A percentile compares a stretch with the other conserved stretches of the same genome.
phyloP scores from a whole-genome alignment of 2,888 invertebrate genomes.

The Mesorhabditis spiculigera region DNA sequence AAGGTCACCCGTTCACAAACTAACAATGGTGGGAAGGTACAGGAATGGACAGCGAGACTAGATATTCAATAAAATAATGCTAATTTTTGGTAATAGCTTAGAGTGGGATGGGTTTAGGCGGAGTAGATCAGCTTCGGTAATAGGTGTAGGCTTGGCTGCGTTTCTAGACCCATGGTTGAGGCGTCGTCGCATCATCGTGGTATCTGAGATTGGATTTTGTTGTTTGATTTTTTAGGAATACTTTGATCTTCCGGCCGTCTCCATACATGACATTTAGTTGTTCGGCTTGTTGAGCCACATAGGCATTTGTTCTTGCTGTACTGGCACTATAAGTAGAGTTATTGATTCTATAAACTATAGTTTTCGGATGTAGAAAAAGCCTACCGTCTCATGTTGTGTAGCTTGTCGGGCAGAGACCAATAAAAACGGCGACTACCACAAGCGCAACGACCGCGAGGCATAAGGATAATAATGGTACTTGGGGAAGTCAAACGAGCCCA shows the following conservation, averaged over 20 bases:
- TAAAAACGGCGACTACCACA: constrained; percentile 51
- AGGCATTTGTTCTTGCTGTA: constrained; percentile 47
- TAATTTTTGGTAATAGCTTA: constrained; percentile 10
- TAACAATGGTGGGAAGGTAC: background rate
- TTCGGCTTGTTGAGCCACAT: constrained; percentile 41
- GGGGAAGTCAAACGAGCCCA: constrained; percentile 19
- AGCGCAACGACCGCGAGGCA: constrained; percentile 50
- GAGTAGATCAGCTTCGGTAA: constrained; percentile 32
- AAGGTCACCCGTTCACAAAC: background rate
- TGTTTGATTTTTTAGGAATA: background rate
- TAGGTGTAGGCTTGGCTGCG: constrained; percentile 42
- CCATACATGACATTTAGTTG: constrained; percentile 41
- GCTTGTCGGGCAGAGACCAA: constrained; percentile 47
- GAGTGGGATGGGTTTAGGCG: background rate
- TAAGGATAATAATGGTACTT: constrained; percentile 46
- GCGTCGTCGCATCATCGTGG: constrained; percentile 22
- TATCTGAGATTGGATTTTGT: background rate
- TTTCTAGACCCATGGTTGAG: constrained; percentile 48
- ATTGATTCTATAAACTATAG: too few relatives aligned
- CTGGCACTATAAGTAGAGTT: constrained; percentile 20
- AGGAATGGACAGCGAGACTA: background rate
- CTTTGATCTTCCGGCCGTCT: background rate
- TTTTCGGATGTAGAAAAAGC: background rate
- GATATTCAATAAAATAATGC: background rate
- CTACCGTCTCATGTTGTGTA: background rate